Percentiles rank a stretch among this genome's conserved stretches.
These are phyloP conservation scores for Eublepharis macularius DNA, from an alignment of 2,113 vertebrate species.

Conservation along the genomic window DNA sequence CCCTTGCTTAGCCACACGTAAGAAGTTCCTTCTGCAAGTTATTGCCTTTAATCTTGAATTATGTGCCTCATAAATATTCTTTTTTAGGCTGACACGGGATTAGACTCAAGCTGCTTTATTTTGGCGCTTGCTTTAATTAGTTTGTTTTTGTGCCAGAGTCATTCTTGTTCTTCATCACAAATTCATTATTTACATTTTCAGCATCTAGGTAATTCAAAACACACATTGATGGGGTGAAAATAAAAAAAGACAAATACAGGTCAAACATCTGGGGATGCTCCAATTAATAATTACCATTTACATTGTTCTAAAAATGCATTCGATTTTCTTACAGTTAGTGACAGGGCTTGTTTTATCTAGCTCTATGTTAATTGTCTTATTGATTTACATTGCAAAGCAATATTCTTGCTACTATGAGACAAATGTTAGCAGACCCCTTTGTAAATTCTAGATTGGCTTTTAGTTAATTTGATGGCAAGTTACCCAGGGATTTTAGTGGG, in stretches of 20 bases:
- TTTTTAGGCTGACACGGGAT: slow-evolving; percentile 33
- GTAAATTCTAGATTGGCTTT: neutral
- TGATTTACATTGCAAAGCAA: neutral
- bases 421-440: neutral
- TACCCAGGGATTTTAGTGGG: neutral
- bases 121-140: slow-evolving; percentile 64
- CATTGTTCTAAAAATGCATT: slow-evolving; percentile 3
- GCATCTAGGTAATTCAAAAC: slow-evolving; percentile 47
- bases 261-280: slow-evolving; percentile 48
- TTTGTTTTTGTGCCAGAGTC: slow-evolving; percentile 42
- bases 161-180: slow-evolving; percentile 54
- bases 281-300: slow-evolving; percentile 3
- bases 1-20: neutral
- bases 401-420: neutral
- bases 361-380: neutral
- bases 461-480: neutral
- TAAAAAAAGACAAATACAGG: slow-evolving; percentile 34
- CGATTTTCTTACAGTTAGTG: neutral
- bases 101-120: slow-evolving; percentile 61
- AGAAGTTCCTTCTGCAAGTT: slow-evolving; percentile 28
- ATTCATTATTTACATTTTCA: slow-evolving; percentile 53
- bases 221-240: slow-evolving; percentile 50
- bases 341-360: neutral
- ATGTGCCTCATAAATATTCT: slow-evolving; percentile 40
- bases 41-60: slow-evolving; percentile 47